Conservation (phyloP, 2,113 vertebrate species). For the Cavia porcellus region DNA sequence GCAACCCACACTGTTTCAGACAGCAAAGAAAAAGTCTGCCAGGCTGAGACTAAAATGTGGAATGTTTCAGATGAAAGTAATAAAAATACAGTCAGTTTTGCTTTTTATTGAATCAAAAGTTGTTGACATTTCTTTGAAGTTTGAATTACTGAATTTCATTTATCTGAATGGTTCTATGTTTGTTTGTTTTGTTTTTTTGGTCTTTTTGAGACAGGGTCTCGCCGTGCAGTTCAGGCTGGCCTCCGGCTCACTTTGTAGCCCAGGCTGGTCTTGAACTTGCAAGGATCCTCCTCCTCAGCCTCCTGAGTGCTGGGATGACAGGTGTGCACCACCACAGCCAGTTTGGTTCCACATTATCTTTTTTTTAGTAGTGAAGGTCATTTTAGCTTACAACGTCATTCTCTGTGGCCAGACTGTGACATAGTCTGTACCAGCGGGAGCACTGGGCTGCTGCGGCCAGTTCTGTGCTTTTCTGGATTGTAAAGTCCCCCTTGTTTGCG, state of each 20-base stretch:
- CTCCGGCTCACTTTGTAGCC: too few relatives aligned
- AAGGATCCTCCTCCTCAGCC: too few relatives aligned
- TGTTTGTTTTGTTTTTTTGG: too few relatives aligned
- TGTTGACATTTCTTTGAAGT: conserved; percentile 86
- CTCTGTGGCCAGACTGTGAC: conserved; percentile 88
- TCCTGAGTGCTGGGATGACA: too few relatives aligned
- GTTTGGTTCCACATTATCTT: conserved; percentile 45
- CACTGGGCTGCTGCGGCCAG: conserved; percentile 93
- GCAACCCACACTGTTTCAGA: conserved; percentile 84
- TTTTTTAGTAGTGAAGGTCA: conserved; percentile 83
- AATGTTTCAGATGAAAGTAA: conserved; percentile 89
- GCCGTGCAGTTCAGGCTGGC: too few relatives aligned
- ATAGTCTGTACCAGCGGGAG: conserved; percentile 95
- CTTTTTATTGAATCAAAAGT: conserved; percentile 87
- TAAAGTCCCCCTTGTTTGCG: conserved; percentile 85
- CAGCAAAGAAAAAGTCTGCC: conserved; percentile 86
- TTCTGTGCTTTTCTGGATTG: conserved; percentile 87
- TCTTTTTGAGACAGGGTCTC: too few relatives aligned
- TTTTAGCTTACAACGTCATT: conserved; percentile 81
- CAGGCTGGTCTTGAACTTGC: too few relatives aligned
- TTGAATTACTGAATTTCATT: conserved; percentile 82
- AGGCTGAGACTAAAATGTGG: conserved; percentile 88
- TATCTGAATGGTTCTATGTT: conserved; percentile 78
- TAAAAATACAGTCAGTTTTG: conserved; percentile 87
- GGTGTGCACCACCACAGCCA: too few relatives aligned